Conservation (phyloP, 1,140 invertebrate genomes). For the Dreissena rostriformis region DNA sequence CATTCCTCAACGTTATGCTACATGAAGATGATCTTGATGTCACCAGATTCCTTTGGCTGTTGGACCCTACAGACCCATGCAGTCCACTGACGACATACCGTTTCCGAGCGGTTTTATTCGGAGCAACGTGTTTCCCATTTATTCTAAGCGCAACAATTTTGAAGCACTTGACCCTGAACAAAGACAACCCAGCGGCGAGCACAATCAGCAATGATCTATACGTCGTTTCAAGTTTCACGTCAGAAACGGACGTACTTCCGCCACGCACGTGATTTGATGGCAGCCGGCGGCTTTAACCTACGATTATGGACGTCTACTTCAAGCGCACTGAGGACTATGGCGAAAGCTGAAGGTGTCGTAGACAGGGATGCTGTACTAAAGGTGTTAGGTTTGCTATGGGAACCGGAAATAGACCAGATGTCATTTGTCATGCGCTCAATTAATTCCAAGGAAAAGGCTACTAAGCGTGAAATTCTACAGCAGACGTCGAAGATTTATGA, state of each 20-base stretch:
- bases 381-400: constrained; percentile 6
- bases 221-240: constrained; percentile 19
- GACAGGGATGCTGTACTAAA: neutral
- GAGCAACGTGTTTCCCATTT: constrained; percentile 9
- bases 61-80: neutral
- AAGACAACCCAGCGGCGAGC: neutral
- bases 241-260: constrained; percentile 14
- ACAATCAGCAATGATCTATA: constrained; percentile 11
- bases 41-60: constrained; percentile 59
- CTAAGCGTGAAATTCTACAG: constrained; percentile 2
- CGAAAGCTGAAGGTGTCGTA: neutral
- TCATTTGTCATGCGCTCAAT: neutral
- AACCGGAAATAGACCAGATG: constrained; percentile 6
- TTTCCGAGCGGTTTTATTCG: constrained; percentile 11
- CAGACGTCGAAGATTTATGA: constrained; percentile 18
- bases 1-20: constrained; percentile 15
- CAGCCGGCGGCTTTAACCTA: constrained; percentile 7
- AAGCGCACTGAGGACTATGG: neutral
- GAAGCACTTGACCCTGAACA: neutral
- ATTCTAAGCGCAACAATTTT: constrained; percentile 14
- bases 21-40: constrained; percentile 16
- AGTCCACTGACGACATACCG: neutral
- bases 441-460: neutral
- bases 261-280: neutral
- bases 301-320: constrained; percentile 19